These are phyloP conservation scores for Aleiodes testaceus DNA, from an alignment of 2,888 invertebrate species.

Conservation along the genomic window DNA sequence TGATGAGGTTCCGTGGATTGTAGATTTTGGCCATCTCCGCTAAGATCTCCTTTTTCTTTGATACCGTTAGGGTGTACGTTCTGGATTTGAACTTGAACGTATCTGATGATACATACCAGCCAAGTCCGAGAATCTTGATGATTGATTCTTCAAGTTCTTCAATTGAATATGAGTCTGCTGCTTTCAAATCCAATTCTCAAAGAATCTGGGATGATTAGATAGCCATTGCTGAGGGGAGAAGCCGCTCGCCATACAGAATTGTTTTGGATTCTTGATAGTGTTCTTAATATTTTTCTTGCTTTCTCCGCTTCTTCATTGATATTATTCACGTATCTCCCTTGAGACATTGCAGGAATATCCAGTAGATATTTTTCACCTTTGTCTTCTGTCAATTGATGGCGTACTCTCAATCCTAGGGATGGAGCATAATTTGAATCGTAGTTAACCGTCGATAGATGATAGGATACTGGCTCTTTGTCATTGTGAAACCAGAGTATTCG, in stretches of 20 bases:
- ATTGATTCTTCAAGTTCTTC: constrained; percentile 2
- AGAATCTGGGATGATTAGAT: not conserved
- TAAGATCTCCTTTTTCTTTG: constrained; percentile 33
- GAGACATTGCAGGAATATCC: constrained; percentile 25
- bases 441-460: constrained; percentile 10
- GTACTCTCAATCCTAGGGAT: not conserved
- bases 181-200: not conserved
- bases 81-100: constrained; percentile 31
- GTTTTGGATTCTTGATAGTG: constrained; percentile 15
- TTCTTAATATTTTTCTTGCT: not conserved
- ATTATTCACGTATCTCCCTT: constrained; percentile 48
- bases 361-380: constrained; percentile 4
- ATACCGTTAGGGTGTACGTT: not conserved
- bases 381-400: not conserved
- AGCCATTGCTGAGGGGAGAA: constrained; percentile 44
- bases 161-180: not conserved
- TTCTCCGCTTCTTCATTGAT: constrained; percentile 42
- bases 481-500: not conserved
- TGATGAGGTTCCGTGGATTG: too few relatives aligned
- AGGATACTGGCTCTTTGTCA: too few relatives aligned
- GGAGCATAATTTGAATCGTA: not conserved
- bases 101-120: constrained; percentile 42
- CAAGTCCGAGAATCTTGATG: constrained; percentile 44
- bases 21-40: constrained; percentile 40
- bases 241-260: constrained; percentile 47